phyloP scores from a whole-genome alignment of 2,113 vertebrate species.

The Hydrochoerus hydrochaeris region DNA sequence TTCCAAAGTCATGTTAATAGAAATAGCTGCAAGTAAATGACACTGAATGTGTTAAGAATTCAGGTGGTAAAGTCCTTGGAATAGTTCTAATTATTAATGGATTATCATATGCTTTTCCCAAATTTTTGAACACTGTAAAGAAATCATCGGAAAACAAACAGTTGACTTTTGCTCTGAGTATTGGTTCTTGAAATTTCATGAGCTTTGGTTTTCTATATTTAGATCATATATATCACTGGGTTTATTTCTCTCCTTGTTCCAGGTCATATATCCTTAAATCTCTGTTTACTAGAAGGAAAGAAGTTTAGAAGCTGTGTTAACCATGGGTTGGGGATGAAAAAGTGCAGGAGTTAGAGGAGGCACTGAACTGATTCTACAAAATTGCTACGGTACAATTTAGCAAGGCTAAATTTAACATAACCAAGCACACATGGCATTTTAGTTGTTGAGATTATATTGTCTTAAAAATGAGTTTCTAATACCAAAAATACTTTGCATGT shows the following conservation, averaged over 20 bases:
- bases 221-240: neutral
- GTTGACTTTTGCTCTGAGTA: neutral
- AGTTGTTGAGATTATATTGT: constrained; percentile 69
- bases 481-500: constrained; percentile 75
- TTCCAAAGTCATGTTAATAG: neutral
- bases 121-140: constrained; percentile 40
- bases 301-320: neutral
- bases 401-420: constrained; percentile 62
- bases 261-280: neutral
- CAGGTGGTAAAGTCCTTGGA: neutral
- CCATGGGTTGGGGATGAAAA: neutral
- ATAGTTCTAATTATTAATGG: constrained; percentile 57
- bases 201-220: constrained; percentile 46
- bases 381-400: constrained; percentile 54
- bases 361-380: constrained; percentile 34
- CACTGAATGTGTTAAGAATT: neutral
- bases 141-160: neutral
- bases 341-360: neutral
- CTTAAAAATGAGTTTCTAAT: constrained; percentile 75
- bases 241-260: constrained; percentile 38
- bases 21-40: neutral
- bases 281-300: constrained; percentile 4
- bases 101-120: constrained; percentile 14
- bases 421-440: constrained; percentile 58
- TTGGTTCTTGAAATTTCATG: neutral